These are phyloP conservation scores for Tipula vernalis DNA, from an alignment of 2,888 invertebrate species.

Conservation along the genomic window DNA sequence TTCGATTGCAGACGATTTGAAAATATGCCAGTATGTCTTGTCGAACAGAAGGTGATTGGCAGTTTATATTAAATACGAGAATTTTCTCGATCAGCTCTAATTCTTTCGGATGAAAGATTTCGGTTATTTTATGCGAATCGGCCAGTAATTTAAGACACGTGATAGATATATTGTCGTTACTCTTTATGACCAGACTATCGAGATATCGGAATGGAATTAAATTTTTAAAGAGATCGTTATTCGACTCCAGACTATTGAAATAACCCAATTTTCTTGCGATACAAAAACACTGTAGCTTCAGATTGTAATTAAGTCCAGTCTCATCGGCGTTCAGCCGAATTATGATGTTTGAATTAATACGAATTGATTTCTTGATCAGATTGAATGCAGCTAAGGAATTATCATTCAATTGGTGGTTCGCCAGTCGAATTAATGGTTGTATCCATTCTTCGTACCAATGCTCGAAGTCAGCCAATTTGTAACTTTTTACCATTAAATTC, in stretches of 20 bases:
- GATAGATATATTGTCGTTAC: conserved; percentile 47
- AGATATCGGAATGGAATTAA: conserved; percentile 41
- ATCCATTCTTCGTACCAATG: conserved; percentile 5
- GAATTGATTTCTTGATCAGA: conserved; percentile 27
- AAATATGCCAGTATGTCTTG: conserved; percentile 54
- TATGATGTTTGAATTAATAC: conserved; percentile 21
- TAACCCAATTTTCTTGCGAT: conserved; percentile 37
- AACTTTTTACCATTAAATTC: conserved; percentile 35
- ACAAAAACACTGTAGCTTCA: conserved; percentile 21
- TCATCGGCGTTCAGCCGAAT: neutral
- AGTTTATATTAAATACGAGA: conserved; percentile 54
- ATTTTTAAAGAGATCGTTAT: conserved; percentile 39
- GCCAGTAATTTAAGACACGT: conserved; percentile 55
- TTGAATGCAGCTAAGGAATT: conserved; percentile 12
- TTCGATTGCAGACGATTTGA: conserved; percentile 47
- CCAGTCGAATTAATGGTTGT: conserved; percentile 15
- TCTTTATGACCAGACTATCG: conserved; percentile 39
- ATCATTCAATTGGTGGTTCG: neutral
- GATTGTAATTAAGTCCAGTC: neutral
- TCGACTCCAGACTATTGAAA: conserved; percentile 19
- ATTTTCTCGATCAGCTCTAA: conserved; percentile 48
- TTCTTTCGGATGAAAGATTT: conserved; percentile 46
- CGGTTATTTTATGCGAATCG: conserved; percentile 62
- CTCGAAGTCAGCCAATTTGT: conserved; percentile 30
- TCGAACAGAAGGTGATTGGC: conserved; percentile 52